A percentile compares a stretch with the other conserved stretches of the same genome.
Evolutionary conservation across 2,888 invertebrate species (phyloP).

Genomic region (Lepetodrilus schrolli): DNA sequence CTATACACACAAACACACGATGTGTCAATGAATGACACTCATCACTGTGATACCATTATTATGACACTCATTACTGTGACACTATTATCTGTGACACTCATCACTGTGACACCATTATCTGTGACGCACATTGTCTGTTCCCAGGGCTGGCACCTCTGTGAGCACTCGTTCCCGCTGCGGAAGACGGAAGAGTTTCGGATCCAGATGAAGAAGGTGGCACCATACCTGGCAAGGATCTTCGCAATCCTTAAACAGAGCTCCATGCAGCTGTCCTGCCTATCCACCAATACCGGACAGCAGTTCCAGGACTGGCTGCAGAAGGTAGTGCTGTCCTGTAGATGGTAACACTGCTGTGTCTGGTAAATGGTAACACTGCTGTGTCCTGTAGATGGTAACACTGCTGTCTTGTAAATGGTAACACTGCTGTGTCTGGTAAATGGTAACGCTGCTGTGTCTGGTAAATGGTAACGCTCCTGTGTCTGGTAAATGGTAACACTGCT

Average conservation of each 20-base stretch:
- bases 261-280: conserved; percentile 60
- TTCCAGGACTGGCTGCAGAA: conserved; percentile 57
- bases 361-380: not conserved
- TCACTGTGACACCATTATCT: too few species aligned
- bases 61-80: too few species aligned
- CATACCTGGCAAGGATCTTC: conserved; percentile 61
- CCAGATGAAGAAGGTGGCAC: conserved; percentile 52
- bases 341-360: not conserved
- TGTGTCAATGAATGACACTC: too few species aligned
- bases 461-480: too few species aligned
- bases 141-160: conserved; percentile 66
- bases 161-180: conserved; percentile 50
- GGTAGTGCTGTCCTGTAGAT: conserved; percentile 36
- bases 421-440: too few species aligned
- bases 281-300: conserved; percentile 50
- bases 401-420: too few species aligned
- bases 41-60: too few species aligned
- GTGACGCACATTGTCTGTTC: not conserved
- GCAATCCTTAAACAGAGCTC: conserved; percentile 61
- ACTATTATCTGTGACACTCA: too few species aligned
- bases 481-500: not conserved
- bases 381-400: too few species aligned
- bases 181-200: conserved; percentile 52
- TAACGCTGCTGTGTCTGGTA: too few species aligned
- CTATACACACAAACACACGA: not conserved